Evolutionary conservation across 2,888 invertebrate species (phyloP), one percentile per base, ranked within the genome.

Genomic region (Helobdella robusta): DNA sequence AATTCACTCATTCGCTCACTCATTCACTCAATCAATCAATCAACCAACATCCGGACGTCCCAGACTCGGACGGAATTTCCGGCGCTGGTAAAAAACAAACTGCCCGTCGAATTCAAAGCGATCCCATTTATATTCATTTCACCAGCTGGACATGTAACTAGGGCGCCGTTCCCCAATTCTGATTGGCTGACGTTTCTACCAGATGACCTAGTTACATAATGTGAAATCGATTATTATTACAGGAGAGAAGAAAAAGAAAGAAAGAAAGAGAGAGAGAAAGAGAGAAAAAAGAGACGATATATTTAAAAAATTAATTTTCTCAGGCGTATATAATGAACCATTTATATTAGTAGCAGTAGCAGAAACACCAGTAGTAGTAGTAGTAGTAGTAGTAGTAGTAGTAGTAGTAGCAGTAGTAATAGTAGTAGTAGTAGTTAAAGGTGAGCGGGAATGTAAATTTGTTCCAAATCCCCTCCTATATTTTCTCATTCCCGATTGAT

Each of bases 1-100:
- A 11, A 18, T n/a, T 28, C 64, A 4, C n/a, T 40, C n/a, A 40
- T 40, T n/a, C 11, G 11, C n/a, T 40, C n/a, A 40, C 44, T 40
- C 44, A 40, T 15, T 40, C 11, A 40, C n/a, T 40, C 11, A 40
- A 40, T 2, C 15, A 23, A 4, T 23, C 23, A 18, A 25, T 28
- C 64, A 4, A 11, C 74, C 70, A 73, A 81, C 79, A 78, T 87
- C 70, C 88, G 81, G 18, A 89, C 77, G 78, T 91, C 90, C 90
- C 90, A 90, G 8, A 89, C 83, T n/a, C 88, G 83, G 62, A 90
- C 86, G 73, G 87, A 86, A 77, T 88, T 89, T 11, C 87, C 87
- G 8, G 87, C 85, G 2, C 89, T 88, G n/a, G 87, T 86, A 80
- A 88, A 90, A 0, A 91, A 82, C 48, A 83, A 84, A 72, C 79